A percentile compares a stretch with the other conserved stretches of the same genome.
Conservation (phyloP, 2,888 invertebrate genomes). For the Cheilosia impressa region DNA sequence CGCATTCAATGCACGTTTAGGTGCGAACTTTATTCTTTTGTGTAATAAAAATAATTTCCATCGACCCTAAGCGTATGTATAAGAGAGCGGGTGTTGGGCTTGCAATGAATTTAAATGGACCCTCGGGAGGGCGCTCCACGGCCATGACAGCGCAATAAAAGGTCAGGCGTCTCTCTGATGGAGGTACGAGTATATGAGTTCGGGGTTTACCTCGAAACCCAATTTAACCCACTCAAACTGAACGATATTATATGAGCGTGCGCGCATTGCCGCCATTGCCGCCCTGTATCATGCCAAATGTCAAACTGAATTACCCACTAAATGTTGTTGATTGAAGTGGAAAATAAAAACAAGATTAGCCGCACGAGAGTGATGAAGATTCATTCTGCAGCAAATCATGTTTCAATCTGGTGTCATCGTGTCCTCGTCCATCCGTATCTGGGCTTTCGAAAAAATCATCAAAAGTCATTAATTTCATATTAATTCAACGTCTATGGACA, state of each 20-base stretch:
- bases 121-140: conserved; percentile 13
- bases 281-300: conserved; percentile 62
- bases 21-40: conserved; percentile 69
- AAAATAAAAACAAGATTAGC: conserved; percentile 67
- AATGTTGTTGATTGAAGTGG: conserved; percentile 63
- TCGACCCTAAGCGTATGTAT: conserved; percentile 60
- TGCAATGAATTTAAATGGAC: conserved; percentile 75
- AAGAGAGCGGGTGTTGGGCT: conserved; percentile 43
- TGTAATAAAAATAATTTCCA: conserved; percentile 74
- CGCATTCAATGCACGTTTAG: conserved; percentile 71
- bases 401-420: conserved; percentile 66
- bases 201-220: conserved; percentile 60
- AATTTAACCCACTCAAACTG: conserved; percentile 57
- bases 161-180: neutral
- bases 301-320: conserved; percentile 67
- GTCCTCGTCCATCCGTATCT: conserved; percentile 50
- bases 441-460: conserved; percentile 72
- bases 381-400: conserved; percentile 43
- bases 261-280: neutral
- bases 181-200: conserved; percentile 1
- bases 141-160: conserved; percentile 12
- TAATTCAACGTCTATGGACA: conserved; percentile 74
- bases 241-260: neutral
- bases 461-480: conserved; percentile 75
- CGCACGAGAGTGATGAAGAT: conserved; percentile 43